Percentiles rank a stretch among this genome's conserved stretches.
phyloP scores from a whole-genome alignment of 2,888 invertebrate species.

The Leptinotarsa tumamoca region DNA sequence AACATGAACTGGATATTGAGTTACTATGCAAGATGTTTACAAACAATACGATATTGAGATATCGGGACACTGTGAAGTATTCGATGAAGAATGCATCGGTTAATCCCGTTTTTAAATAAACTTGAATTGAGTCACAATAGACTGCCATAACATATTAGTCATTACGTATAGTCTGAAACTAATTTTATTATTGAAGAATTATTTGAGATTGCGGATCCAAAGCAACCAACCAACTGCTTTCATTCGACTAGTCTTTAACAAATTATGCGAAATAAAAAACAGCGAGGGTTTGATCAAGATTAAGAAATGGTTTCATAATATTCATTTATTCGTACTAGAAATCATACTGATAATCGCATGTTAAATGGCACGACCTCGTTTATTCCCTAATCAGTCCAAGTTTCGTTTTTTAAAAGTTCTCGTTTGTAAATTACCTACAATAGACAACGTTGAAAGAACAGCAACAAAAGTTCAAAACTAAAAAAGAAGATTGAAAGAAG shows the following conservation, averaged over 20 bases:
- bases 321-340: no score
- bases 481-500: no score
- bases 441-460: no score
- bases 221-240: no score
- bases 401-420: neutral
- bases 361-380: neutral
- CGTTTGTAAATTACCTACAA: no score
- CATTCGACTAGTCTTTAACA: no score
- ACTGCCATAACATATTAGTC: conserved; percentile 1
- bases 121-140: neutral
- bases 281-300: no score
- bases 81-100: conserved; percentile 31
- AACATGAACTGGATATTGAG: conserved; percentile 32
- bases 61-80: conserved; percentile 33
- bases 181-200: neutral
- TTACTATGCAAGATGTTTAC: conserved; percentile 42
- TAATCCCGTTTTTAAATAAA: neutral
- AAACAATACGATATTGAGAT: conserved; percentile 33
- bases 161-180: neutral
- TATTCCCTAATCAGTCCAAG: neutral
- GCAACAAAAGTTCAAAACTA: no score
- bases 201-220: neutral
- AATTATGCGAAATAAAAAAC: no score
- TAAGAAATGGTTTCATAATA: no score
- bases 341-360: neutral